Base-by-base conservation (phyloP, 2,888 invertebrate species). In the Leucania comma region DNA sequence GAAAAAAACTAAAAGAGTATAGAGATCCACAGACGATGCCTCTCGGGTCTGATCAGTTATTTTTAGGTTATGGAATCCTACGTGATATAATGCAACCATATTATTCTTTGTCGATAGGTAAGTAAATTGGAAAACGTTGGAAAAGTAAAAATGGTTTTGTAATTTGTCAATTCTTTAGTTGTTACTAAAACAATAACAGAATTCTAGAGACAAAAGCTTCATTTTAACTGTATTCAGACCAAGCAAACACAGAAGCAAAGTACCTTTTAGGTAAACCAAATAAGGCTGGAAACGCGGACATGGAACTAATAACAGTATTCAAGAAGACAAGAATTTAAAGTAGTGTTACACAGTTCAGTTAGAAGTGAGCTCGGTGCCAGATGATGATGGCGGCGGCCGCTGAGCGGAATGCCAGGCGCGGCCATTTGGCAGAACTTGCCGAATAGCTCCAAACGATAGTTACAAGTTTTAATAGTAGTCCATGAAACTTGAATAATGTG, bases 1-100 rank as follows among this genome's bases (percentile, higher is more conserved):
- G 32, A 75, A 86, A 80, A 84, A 67, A 73, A 68, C 54, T 26
- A 61, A 63, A 72, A 62, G 51, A 61, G 50, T 72, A 77, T 62
- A 58, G 60, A 80, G 63, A 75, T 75, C 63, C 72, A 62, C 70
- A 60, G 76, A 69, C 71, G 51, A 68, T 71, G 60, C 66, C 57
- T 68, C 65, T 50, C 9, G 8, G 32, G 74, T 12, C n/a, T 70
- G 68, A 72, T 75, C 59, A 60, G 70, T 61, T 81, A 79, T 76
- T 71, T 72, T 66, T 64, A 81, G 48, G 42, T 70, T 29, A 29
- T 59, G 54, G 38, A 20, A 54, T 71, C 32, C 54, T 62, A 10
- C 57, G 46, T 71, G 53, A 75, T 69, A 66, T 63, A 56, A 74
- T 57, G 17, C n/a, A 17, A 35, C 12, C 46, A 59, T 10, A 35